A percentile compares a stretch with the other conserved stretches of the same genome.
Evolutionary conservation across 1,140 invertebrate species (phyloP).

Genomic region (Saccostrea cuccullata): DNA sequence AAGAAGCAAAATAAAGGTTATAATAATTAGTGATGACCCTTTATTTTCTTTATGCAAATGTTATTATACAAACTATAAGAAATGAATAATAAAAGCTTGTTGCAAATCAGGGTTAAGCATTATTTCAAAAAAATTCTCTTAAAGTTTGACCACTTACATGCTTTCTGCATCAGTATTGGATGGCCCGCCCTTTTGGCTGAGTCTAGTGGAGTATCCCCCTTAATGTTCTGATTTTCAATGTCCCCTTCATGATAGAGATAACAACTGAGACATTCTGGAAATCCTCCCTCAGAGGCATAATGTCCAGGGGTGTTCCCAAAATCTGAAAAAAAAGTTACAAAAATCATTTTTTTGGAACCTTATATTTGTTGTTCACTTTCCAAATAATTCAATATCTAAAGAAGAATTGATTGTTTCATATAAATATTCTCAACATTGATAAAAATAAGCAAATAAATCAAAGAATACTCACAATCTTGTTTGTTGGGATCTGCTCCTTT

Average conservation of each 20-base stretch:
- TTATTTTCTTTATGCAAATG: too few relatives aligned
- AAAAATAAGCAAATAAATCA: too few relatives aligned
- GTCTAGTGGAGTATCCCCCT: conserved; percentile 71
- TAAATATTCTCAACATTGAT: too few relatives aligned
- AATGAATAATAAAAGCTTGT: too few relatives aligned
- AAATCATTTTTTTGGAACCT: background rate
- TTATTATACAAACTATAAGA: too few relatives aligned
- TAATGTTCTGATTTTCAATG: conserved; percentile 67
- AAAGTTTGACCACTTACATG: conserved; percentile 60
- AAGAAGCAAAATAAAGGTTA: too few relatives aligned
- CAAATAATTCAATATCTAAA: background rate
- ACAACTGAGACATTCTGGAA: conserved; percentile 76
- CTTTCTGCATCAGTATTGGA: conserved; percentile 75
- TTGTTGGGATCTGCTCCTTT: conserved; percentile 74
- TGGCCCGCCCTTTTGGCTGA: conserved; percentile 72
- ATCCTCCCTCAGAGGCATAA: conserved; percentile 71
- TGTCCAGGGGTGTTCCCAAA: conserved; percentile 75
- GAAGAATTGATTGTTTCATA: too few relatives aligned
- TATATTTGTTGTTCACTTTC: background rate
- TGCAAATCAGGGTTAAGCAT: too few relatives aligned
- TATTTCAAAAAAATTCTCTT: too few relatives aligned
- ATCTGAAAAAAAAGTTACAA: conserved; percentile 59
- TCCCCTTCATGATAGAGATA: conserved; percentile 74
- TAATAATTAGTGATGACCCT: too few relatives aligned
- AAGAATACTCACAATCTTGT: conserved; percentile 71